Percentiles rank a stretch among this genome's conserved stretches.
Evolutionary conservation across 2,888 invertebrate genomes (phyloP).

Genomic region (Drosophila hamatofila): DNA sequence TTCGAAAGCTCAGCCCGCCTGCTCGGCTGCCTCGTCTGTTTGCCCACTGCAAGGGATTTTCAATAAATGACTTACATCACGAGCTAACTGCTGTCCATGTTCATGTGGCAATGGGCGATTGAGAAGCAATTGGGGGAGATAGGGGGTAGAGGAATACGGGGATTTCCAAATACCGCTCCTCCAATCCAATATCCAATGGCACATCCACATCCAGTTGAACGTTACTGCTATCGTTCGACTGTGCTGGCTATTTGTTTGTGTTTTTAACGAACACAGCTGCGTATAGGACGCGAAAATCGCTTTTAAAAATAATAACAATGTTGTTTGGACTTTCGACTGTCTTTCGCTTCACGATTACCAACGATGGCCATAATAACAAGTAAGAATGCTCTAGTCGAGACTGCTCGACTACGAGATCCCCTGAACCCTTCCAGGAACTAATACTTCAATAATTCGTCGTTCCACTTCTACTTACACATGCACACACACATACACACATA

Average conservation of each 20-base stretch:
- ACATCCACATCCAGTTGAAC: conserved; percentile 1
- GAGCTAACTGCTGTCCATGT: conserved; percentile 54
- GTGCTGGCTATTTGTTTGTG: conserved; percentile 50
- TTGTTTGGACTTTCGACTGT: conserved; percentile 31
- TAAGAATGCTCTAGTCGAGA: too few relatives aligned
- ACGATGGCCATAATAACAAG: conserved; percentile 3
- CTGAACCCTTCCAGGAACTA: too few relatives aligned
- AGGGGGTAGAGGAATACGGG: too few relatives aligned
- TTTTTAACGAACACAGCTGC: conserved; percentile 77
- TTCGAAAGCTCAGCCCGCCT: neutral
- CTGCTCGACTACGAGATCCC: too few relatives aligned
- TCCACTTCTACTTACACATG: too few relatives aligned
- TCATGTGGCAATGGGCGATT: conserved; percentile 17
- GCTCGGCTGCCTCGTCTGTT: neutral
- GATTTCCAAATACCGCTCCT: neutral
- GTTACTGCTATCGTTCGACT: conserved; percentile 4
- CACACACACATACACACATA: too few relatives aligned
- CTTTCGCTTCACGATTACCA: neutral
- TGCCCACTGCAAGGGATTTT: conserved; percentile 59
- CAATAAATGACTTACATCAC: conserved; percentile 76
- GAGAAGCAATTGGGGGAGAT: neutral
- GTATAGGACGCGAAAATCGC: conserved; percentile 66
- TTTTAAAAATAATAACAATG: conserved; percentile 74
- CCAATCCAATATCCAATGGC: conserved; percentile 12
- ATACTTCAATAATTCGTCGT: too few relatives aligned